Evolutionary conservation across 2,113 vertebrate species (phyloP), one percentile per base, ranked within the genome.

Genomic region (Dendrocopos noguchii): DNA sequence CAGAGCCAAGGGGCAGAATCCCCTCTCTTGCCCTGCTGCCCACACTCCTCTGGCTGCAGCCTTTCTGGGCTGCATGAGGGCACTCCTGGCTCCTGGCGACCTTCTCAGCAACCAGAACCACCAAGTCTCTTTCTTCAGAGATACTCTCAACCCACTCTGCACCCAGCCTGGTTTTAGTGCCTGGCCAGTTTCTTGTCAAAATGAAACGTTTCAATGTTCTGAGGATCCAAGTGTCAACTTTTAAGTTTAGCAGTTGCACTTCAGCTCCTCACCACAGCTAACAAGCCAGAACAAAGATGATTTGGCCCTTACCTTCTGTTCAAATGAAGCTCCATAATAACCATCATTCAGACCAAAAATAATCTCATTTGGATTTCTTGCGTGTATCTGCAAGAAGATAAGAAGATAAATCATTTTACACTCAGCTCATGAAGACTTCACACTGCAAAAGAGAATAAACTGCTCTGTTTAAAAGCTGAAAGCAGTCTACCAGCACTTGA

Each of bases 331-430:
- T 97, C 99, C 98, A 21, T 99, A 99, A 98, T 99, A 99, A 94
- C 99, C 99, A 96, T 99, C 99, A 75, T 99, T 99, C 94, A 99
- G 96, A 73, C 99, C 99, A 98, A 99, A 99, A 97, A 99, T 99
- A 86, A 99, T 98, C 97, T 99, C 99, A 97, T 99, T 99, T 64
- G 98, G 98, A 97, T 98, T 99, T 93, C 98, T 98, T 68, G 99
- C 99, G 42, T 98, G 99, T 94, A 99, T 99, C 99, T 99, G 93
- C 83, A 92, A 79, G 89, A 78, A 94, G 47, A 84, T 29, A 78
- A 80, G 47, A 28, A 91, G 84, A 64, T 19, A 82, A 64, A 56
- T 22, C 10, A 66, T 14, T 75, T 60, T 65, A 73, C 1, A 12
- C 90, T 81, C 31, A 90, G 5, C 33, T 36, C 53, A 53, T 82